These are phyloP conservation scores for Podiceps cristatus DNA, from an alignment of 2,113 vertebrate genomes.

Conservation along the genomic window DNA sequence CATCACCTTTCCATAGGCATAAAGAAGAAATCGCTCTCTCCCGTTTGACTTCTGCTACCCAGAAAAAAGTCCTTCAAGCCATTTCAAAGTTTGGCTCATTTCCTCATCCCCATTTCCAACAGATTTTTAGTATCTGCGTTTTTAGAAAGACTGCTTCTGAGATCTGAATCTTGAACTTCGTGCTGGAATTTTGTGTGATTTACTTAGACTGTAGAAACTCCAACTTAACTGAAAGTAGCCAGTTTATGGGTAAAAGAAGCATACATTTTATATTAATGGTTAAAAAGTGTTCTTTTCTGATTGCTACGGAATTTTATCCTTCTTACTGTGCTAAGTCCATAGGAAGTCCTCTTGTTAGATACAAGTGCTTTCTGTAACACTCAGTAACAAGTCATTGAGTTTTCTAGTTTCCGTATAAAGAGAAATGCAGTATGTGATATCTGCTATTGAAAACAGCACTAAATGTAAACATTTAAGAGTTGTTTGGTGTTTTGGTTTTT, in stretches of 20 bases:
- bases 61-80: neutral
- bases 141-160: neutral
- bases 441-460: neutral
- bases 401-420: neutral
- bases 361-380: neutral
- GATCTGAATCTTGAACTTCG: neutral
- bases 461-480: neutral
- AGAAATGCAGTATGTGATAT: neutral
- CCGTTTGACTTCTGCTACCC: neutral
- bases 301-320: neutral
- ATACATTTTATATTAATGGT: neutral
- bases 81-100: neutral
- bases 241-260: neutral
- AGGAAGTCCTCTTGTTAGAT: neutral
- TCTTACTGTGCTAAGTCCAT: neutral
- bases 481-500: neutral
- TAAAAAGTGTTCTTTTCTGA: neutral
- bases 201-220: neutral
- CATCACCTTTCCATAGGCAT: neutral
- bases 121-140: neutral
- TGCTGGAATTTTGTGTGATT: rapidly evolving
- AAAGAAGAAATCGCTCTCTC: neutral
- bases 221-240: neutral
- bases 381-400: neutral
- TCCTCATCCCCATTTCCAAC: neutral